These are phyloP conservation scores for Latrodectus elegans DNA, from an alignment of 2,888 invertebrate species.

Conservation along the genomic window DNA sequence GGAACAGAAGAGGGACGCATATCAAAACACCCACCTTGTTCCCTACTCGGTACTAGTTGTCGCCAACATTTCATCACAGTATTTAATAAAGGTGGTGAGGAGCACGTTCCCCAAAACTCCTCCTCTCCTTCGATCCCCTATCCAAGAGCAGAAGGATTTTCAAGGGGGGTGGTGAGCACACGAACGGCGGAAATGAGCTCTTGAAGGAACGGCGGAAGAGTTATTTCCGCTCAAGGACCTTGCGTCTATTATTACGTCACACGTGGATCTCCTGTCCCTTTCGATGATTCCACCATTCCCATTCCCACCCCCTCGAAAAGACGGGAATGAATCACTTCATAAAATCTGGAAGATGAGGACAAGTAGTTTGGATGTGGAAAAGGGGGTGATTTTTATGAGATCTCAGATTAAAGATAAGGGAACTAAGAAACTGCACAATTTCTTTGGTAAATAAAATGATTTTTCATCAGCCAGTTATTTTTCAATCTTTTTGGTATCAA, in stretches of 20 bases:
- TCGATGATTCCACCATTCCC: not conserved
- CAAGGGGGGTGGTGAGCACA: not conserved
- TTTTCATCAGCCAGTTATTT: too few relatives aligned
- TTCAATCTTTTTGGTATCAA: too few relatives aligned
- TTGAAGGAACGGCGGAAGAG: slow-evolving; percentile 52
- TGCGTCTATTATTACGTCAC: slow-evolving; percentile 50
- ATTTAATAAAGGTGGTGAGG: not conserved
- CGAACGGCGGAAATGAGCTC: slow-evolving; percentile 60
- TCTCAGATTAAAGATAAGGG: not conserved
- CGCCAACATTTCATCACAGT: not conserved
- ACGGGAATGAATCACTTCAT: not conserved
- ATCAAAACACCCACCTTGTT: not conserved
- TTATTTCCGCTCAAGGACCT: slow-evolving; percentile 56
- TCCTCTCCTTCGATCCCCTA: not conserved
- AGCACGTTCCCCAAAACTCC: not conserved
- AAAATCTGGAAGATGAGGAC: not conserved
- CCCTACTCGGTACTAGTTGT: not conserved
- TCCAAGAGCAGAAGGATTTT: not conserved
- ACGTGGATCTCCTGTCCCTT: slow-evolving; percentile 17
- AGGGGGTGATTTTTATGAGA: not conserved
- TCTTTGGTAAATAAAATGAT: not conserved
- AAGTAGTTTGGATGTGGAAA: not conserved
- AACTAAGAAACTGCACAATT: not conserved
- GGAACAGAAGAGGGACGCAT: not conserved
- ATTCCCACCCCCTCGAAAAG: not conserved